Evolutionary conservation across 2,888 invertebrate species (phyloP).

Genomic region (Nomada ferruginata): DNA sequence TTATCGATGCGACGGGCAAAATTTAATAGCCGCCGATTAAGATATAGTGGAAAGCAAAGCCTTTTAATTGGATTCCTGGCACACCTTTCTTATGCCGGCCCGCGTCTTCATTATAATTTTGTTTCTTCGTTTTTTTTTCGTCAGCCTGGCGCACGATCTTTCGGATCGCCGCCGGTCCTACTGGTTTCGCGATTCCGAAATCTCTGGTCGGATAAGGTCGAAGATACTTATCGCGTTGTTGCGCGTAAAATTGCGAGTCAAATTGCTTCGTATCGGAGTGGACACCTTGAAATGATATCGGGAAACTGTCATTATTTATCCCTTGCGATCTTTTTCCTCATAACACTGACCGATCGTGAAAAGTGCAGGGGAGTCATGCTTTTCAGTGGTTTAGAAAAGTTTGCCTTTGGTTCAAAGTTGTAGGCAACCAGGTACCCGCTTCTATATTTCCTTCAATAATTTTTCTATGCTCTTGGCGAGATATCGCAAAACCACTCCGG

Average conservation of each 20-base stretch:
- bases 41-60: slow-evolving; percentile 55
- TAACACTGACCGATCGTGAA: too few species aligned
- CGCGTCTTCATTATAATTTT: slow-evolving; percentile 18
- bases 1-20: slow-evolving; percentile 42
- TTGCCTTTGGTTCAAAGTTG: too few species aligned
- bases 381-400: too few species aligned
- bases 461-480: too few species aligned
- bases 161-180: slow-evolving; percentile 1
- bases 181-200: not conserved
- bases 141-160: slow-evolving; percentile 15
- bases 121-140: not conserved
- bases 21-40: slow-evolving; percentile 56
- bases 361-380: too few species aligned
- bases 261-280: not conserved
- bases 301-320: not conserved
- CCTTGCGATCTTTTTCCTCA: too few species aligned
- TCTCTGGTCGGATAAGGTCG: not conserved
- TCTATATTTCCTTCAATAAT: too few species aligned
- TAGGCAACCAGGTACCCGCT: too few species aligned
- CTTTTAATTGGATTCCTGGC: slow-evolving; percentile 57
- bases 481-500: too few species aligned
- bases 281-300: not conserved
- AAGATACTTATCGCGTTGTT: not conserved
- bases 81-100: slow-evolving; percentile 22
- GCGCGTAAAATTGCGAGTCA: not conserved